Percentiles rank a stretch among this genome's conserved stretches.
These are phyloP conservation scores for Neoseiulus cucumeris DNA, from an alignment of 1,140 invertebrate genomes.

Conservation along the genomic window DNA sequence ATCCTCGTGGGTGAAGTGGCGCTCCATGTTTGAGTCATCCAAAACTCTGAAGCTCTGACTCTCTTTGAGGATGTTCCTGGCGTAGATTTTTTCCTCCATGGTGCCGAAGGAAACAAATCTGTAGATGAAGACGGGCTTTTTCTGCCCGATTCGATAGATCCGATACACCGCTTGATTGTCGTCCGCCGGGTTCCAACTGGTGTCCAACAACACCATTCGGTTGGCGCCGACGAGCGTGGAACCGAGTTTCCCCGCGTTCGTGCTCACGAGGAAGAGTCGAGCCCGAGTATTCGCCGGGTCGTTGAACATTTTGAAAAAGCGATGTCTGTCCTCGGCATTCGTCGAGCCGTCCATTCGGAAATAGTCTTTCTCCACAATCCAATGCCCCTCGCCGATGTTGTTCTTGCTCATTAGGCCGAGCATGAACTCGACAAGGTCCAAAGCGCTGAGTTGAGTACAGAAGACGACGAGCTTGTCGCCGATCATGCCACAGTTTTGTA, in stretches of 20 bases:
- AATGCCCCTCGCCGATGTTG: constrained; percentile 33
- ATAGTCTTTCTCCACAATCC: constrained; percentile 63
- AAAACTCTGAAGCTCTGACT: constrained; percentile 80
- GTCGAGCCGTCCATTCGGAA: constrained; percentile 71
- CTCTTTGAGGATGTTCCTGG: constrained; percentile 82
- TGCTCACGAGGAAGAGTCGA: constrained; percentile 83
- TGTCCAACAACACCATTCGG: constrained; percentile 89
- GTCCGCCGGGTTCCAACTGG: constrained; percentile 91
- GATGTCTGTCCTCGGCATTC: constrained; percentile 48
- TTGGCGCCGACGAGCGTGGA: constrained; percentile 90
- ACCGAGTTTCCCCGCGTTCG: constrained; percentile 78
- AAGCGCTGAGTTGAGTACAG: constrained; percentile 2
- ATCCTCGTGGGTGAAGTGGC: constrained; percentile 75
- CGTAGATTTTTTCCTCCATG: constrained; percentile 98
- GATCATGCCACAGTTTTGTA: not conserved
- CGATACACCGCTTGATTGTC: constrained; percentile 72
- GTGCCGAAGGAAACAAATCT: constrained; percentile 55
- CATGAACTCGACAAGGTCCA: not conserved
- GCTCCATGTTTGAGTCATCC: constrained; percentile 88
- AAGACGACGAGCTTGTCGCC: not conserved
- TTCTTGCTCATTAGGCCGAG: not conserved
- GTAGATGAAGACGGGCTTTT: constrained; percentile 89
- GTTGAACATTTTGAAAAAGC: constrained; percentile 67
- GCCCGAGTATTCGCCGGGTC: constrained; percentile 47
- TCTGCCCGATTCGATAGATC: constrained; percentile 63